Conservation (phyloP, 2,797 vertebrate species). For the Semaprochilodus insignis region DNA sequence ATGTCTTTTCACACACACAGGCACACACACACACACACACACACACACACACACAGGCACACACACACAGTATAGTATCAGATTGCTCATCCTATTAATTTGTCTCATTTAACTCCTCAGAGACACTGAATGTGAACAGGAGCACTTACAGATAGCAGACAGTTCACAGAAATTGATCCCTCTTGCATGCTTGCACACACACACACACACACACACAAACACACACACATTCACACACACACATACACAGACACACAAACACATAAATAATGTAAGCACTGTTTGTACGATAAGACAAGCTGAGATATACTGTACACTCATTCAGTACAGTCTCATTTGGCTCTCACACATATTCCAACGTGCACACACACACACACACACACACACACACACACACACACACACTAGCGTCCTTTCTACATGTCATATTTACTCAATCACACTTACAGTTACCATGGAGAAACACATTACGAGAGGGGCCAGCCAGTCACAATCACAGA, state of each 20-base stretch:
- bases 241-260: not conserved
- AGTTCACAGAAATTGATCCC: not conserved
- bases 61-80: slow-evolving; percentile 11
- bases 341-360: not conserved
- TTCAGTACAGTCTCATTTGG: not conserved
- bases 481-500: not conserved
- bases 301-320: not conserved
- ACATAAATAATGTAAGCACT: not conserved
- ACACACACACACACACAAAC: slow-evolving; percentile 12
- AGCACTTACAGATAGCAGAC: slow-evolving; percentile 37
- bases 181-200: not conserved
- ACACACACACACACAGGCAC: too few relatives aligned
- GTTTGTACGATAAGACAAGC: not conserved
- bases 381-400: not conserved
- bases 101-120: slow-evolving; percentile 40
- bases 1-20: too few relatives aligned
- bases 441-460: slow-evolving; percentile 26
- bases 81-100: slow-evolving; percentile 52
- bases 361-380: not conserved
- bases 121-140: slow-evolving; percentile 31
- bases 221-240: not conserved
- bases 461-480: not conserved
- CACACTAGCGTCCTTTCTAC: slow-evolving; percentile 1
- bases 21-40: too few relatives aligned
- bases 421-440: slow-evolving; percentile 36